Percentiles rank a stretch among this genome's conserved stretches.
Evolutionary conservation across 2,797 vertebrate species (phyloP).

Genomic region (Euthynnus affinis): DNA sequence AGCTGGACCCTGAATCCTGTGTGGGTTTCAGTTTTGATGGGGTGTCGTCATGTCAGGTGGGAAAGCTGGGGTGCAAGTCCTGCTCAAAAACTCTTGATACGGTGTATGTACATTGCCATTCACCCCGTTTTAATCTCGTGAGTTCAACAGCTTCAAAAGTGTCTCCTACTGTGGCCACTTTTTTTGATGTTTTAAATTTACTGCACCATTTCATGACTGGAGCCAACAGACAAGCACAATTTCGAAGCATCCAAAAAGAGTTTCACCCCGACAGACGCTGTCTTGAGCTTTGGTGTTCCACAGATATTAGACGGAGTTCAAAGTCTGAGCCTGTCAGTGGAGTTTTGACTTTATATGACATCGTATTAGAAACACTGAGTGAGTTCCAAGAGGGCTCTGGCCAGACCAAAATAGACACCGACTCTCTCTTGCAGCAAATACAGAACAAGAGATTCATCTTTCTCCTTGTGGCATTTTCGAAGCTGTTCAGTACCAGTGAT

Average conservation of each 20-base stretch:
- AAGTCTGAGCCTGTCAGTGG: neutral
- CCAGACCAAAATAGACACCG: neutral
- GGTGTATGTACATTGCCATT: no score
- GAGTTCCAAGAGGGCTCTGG: neutral
- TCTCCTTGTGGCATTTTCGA: neutral
- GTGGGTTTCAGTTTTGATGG: neutral
- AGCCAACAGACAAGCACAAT: neutral
- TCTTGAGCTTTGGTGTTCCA: neutral
- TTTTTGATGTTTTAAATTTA: conserved; percentile 6
- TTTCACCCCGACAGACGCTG: neutral
- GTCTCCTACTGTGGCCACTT: conserved; percentile 11
- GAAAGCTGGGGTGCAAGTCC: neutral
- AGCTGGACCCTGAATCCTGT: neutral
- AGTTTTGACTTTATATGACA: neutral
- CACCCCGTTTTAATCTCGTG: neutral
- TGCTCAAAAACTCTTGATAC: neutral
- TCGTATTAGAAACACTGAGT: conserved; percentile 10
- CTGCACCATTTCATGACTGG: neutral
- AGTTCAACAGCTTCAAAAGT: neutral
- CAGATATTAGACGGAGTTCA: conserved; percentile 10
- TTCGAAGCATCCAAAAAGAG: neutral
- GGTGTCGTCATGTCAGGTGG: neutral
- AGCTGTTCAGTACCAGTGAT: neutral
- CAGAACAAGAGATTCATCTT: neutral
- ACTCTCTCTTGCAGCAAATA: neutral